Base-by-base conservation (phyloP, 2,797 vertebrate species). In the Pangasius sanitwongsei region DNA sequence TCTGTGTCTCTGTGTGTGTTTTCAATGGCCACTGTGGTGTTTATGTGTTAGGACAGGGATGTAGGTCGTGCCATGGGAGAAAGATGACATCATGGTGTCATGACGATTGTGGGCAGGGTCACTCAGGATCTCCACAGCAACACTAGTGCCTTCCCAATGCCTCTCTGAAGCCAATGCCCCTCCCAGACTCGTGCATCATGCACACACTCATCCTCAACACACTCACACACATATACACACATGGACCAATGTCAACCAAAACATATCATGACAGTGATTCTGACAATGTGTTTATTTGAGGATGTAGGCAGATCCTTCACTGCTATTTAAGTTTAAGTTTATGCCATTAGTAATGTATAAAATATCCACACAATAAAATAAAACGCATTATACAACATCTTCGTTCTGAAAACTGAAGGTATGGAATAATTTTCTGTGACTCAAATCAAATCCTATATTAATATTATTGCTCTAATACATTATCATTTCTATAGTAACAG, bases 81-180 rank as follows among this genome's bases (percentile, higher is more conserved):
- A 87, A 77, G 44, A 83, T 89, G 85, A 86, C 77, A 57, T 88
- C 75, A 90, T 87, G 61, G 82, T 88, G 89, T 87, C 89, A 90
- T 44, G 34, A 55, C 23, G 57, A 81, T 89, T 85, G 89, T 67
- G 55, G 80, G 75, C 50, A 85, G 67, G 83, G 85, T 88, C 87
- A 75, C 48, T 72, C 67, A 28, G 57, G 84, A 86, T 88, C 86
- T 89, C 85, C 82, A 89, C 74, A 67, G 89, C 44, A 61, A 91
- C 53, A 50, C 57, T 65, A 74, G 72, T 74, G 85, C 55, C 74
- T 90, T 87, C 82, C 69, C 44, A 28, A 72, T 57, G 74, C 48
- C 83, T 89, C 83, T 91, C 72, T 57, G 80, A 72, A 69, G 86
- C 75, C 87, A 75, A 57, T 48, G 37, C 25, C 67, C 31, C 87